Evolutionary conservation across 2,113 vertebrate species (phyloP).

Genomic region (Alaudala cheleensis): DNA sequence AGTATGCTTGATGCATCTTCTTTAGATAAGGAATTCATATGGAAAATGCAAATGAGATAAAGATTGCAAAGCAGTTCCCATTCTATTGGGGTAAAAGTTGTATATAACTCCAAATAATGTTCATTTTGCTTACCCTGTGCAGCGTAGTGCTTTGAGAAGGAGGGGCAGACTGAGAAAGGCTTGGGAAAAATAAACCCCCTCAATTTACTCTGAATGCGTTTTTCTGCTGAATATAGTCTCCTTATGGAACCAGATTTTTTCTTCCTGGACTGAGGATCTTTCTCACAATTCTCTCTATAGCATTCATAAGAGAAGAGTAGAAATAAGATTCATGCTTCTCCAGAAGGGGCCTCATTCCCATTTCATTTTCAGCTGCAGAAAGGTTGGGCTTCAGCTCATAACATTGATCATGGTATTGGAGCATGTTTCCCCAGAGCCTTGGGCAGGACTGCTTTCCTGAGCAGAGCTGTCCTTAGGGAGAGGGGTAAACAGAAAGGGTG

Average conservation of each 20-base stretch:
- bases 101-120: neutral
- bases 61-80: neutral
- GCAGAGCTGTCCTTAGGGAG: neutral
- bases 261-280: neutral
- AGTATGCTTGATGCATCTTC: neutral
- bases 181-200: neutral
- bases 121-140: neutral
- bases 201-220: neutral
- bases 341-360: accelerated
- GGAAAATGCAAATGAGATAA: neutral
- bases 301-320: neutral
- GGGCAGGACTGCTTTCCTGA: neutral
- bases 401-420: accelerated
- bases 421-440: neutral
- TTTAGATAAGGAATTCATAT: neutral
- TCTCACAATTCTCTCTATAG: neutral
- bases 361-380: neutral
- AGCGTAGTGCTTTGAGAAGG: neutral
- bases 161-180: neutral
- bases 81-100: neutral
- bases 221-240: neutral
- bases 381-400: neutral
- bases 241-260: neutral
- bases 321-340: neutral
- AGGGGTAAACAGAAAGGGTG: neutral